Base-by-base conservation (phyloP, 2,113 vertebrate species). In the Colistium nudipinnis region DNA sequence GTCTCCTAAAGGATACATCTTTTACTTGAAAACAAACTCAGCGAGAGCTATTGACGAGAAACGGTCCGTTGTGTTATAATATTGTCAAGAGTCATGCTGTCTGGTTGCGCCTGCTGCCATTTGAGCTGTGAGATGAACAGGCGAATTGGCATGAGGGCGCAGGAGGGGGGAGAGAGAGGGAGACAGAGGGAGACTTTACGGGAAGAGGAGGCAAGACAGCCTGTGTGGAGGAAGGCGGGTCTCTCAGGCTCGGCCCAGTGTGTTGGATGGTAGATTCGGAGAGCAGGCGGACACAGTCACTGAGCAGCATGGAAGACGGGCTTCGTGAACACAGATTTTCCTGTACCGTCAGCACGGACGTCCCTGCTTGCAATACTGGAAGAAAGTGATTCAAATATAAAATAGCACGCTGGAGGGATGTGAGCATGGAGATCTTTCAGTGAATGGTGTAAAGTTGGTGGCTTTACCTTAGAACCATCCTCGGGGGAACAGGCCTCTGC, bases 211-310 rank as follows among this genome's bases (percentile, higher is more conserved):
- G 33, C 39, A 54, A 77, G 76, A 78, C 81, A 81, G 83, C 59
- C 66, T 78, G 70, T 85, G 83, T 79, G 79, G 81, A 80, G 81
- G 80, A 87, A 72, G 80, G 57, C 30, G 60, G 68, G 75, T 72
- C 75, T 70, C 43, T 54, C 13, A 30, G 62, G 54, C 69, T 48
- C n/a, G 60, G 76, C 55, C 33, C 69, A 41, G 51, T 51, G 70
- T 66, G 52, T 62, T 77, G 64, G 62, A 79, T 11, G 13, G 56
- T 33, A 68, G 63, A n/a, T 38, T 20, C 1, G 41, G 39, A 76
- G 47, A 80, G 55, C 51, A 73, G 65, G 28, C 25, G 43, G 39
- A 57, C 16, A 11, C 3, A 61, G 51, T 51, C 19, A 61, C 30
- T 8, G 30, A 70, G 68, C 57, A 57, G 48, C 30, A 41, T 9